Percentiles rank a stretch among this genome's conserved stretches.
Conservation (phyloP, 2,888 invertebrate species). For the Conomelus anceps region DNA sequence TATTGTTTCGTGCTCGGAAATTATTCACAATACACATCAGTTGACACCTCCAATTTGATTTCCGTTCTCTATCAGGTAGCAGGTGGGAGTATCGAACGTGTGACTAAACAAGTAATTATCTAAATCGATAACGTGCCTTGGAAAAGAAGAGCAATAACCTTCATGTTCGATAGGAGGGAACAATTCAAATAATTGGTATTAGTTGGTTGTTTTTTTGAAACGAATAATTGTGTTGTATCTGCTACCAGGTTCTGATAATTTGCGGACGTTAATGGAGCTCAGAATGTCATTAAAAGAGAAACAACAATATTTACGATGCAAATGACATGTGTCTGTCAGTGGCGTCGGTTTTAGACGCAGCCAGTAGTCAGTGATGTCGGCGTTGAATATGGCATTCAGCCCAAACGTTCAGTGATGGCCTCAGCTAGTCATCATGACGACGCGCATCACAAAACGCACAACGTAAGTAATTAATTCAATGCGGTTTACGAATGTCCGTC, state of each 20-base stretch:
- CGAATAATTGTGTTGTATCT: neutral
- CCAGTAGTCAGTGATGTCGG: too few species aligned
- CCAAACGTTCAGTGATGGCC: neutral
- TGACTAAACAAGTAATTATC: neutral
- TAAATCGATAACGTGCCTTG: neutral
- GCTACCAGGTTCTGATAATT: neutral
- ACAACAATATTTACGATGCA: neutral
- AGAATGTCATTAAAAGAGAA: neutral
- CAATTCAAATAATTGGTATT: neutral
- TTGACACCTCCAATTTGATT: neutral
- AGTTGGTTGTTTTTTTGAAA: neutral
- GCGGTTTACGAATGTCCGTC: neutral
- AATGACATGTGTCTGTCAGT: neutral
- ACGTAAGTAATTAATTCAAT: neutral
- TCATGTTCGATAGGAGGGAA: too few species aligned
- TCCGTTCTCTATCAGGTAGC: neutral
- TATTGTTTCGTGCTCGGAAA: too few species aligned
- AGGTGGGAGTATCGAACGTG: neutral
- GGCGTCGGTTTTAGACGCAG: too few species aligned
- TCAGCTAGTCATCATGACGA: neutral
- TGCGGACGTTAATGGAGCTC: neutral
- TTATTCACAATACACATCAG: too few species aligned
- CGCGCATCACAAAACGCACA: neutral
- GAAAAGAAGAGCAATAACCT: neutral
- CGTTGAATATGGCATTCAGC: too few species aligned